Percentiles rank a stretch among this genome's conserved stretches.
Evolutionary conservation across 2,797 vertebrate species (phyloP).

Genomic region (Rhinichthys osculus): DNA sequence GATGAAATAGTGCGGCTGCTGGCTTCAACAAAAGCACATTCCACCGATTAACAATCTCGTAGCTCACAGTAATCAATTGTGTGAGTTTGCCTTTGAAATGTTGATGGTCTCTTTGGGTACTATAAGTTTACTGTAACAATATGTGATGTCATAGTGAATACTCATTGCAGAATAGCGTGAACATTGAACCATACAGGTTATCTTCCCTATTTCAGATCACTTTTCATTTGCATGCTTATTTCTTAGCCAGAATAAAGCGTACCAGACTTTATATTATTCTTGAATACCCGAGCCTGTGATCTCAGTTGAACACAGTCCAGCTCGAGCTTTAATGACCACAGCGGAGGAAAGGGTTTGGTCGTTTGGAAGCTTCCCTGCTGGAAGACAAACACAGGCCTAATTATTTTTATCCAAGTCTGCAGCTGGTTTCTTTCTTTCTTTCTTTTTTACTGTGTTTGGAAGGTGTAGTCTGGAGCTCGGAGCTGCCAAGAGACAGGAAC

Average conservation of each 20-base stretch:
- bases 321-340: conserved; percentile 4
- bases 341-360: conserved; percentile 61
- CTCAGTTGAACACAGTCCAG: conserved; percentile 5
- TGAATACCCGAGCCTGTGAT: not conserved
- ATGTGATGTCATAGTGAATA: not conserved
- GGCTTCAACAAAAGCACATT: not conserved
- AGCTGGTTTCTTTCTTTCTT: conserved; percentile 78
- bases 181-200: not conserved
- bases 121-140: not conserved
- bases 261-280: not conserved
- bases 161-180: not conserved
- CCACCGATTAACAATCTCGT: not conserved
- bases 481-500: conserved; percentile 82
- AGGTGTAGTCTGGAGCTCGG: conserved; percentile 70
- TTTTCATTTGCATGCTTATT: not conserved
- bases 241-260: not conserved
- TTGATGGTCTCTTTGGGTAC: not conserved
- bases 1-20: not conserved
- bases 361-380: conserved; percentile 76
- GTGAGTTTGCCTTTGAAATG: not conserved
- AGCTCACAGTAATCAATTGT: not conserved
- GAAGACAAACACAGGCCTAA: conserved; percentile 83
- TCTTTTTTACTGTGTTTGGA: conserved; percentile 79
- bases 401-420: conserved; percentile 86
- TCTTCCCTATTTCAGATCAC: not conserved